Evolutionary conservation across 2,797 vertebrate species (phyloP).

Genomic region (Takifugu ocellatus): DNA sequence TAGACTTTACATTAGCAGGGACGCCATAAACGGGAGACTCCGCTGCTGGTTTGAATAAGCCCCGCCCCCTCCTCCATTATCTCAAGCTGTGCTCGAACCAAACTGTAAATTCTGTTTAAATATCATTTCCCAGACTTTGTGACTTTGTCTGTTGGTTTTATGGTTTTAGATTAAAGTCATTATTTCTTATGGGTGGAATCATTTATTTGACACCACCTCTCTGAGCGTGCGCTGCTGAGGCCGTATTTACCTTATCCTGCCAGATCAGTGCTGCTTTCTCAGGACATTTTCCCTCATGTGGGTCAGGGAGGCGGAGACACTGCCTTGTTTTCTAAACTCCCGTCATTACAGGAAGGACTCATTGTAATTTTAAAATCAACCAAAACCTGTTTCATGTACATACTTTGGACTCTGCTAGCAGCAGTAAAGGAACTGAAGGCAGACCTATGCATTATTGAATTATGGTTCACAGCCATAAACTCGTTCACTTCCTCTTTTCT

Average conservation of each 20-base stretch:
- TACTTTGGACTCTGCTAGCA: slow-evolving; percentile 73
- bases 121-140: too few species aligned
- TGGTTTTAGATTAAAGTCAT: too few species aligned
- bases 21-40: too few species aligned
- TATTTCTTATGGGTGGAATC: too few species aligned
- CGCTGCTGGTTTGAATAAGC: too few species aligned
- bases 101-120: too few species aligned
- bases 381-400: slow-evolving; percentile 79
- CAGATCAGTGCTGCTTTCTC: slow-evolving; percentile 60
- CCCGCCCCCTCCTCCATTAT: too few species aligned
- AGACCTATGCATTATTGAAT: slow-evolving; percentile 57
- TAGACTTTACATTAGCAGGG: too few species aligned
- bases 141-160: too few species aligned
- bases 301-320: slow-evolving; percentile 66
- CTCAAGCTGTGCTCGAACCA: too few species aligned
- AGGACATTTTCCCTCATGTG: slow-evolving; percentile 61
- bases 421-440: slow-evolving; percentile 72
- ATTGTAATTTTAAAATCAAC: slow-evolving; percentile 75
- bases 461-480: slow-evolving; percentile 73
- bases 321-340: slow-evolving; percentile 38
- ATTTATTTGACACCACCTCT: too few species aligned
- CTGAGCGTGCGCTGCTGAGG: background rate
- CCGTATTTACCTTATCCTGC: slow-evolving; percentile 55
- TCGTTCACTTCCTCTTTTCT: slow-evolving; percentile 76
- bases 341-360: slow-evolving; percentile 74